Percentiles rank a stretch among this genome's conserved stretches.
These are phyloP conservation scores for Chalcis sispes DNA, from an alignment of 2,888 invertebrate genomes.

Conservation along the genomic window DNA sequence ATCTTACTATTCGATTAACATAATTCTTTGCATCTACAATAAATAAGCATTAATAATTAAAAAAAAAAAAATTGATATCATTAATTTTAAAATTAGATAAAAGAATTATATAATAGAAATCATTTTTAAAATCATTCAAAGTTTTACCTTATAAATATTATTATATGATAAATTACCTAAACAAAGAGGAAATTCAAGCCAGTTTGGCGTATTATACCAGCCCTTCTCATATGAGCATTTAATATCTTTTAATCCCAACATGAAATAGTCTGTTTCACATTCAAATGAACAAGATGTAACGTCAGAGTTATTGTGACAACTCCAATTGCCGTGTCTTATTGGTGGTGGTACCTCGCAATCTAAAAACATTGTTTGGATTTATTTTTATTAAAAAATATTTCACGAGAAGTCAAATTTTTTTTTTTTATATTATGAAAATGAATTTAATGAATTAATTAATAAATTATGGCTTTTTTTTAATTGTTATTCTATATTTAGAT, in stretches of 20 bases:
- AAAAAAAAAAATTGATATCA: slow-evolving; percentile 25
- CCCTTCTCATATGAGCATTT: slow-evolving; percentile 55
- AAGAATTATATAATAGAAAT: too few relatives aligned
- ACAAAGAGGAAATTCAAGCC: slow-evolving; percentile 66
- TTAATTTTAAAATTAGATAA: slow-evolving; percentile 7
- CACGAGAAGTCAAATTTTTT: too few relatives aligned
- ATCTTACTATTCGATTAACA: slow-evolving; percentile 59
- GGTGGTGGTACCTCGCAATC: slow-evolving; percentile 60
- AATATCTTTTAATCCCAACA: slow-evolving; percentile 61
- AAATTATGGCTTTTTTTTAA: not conserved
- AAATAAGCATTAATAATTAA: slow-evolving; percentile 11
- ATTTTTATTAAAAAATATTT: too few relatives aligned
- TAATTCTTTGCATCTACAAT: slow-evolving; percentile 55
- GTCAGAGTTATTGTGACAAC: slow-evolving; percentile 53
- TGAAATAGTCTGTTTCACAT: slow-evolving; percentile 60
- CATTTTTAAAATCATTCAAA: too few relatives aligned
- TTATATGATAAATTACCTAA: slow-evolving; percentile 54
- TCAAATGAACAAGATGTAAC: slow-evolving; percentile 59
- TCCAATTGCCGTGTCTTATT: slow-evolving; percentile 64
- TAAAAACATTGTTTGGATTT: too few relatives aligned
- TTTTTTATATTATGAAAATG: not conserved
- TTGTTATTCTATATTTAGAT: too few relatives aligned
- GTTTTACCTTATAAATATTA: too few relatives aligned
- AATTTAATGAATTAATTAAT: not conserved
- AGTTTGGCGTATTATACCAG: slow-evolving; percentile 50